Evolutionary conservation across 2,888 invertebrate genomes (phyloP).

Genomic region (Helleia helle): DNA sequence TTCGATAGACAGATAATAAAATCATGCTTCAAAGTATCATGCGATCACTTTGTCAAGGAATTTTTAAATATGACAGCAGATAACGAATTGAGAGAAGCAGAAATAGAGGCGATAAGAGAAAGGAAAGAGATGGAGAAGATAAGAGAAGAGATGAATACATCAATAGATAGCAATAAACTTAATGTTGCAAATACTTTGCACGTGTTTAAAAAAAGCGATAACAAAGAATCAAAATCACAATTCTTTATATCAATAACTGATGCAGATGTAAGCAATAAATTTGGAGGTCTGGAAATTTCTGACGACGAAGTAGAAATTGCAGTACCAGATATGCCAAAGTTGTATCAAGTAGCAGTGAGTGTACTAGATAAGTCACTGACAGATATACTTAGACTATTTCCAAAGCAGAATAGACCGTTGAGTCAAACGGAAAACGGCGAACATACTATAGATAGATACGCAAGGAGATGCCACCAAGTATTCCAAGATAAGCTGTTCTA

Average conservation of each 20-base stretch:
- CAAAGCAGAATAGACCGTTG: slow-evolving; percentile 59
- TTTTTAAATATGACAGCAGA: slow-evolving; percentile 43
- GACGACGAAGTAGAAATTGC: slow-evolving; percentile 50
- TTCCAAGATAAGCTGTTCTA: slow-evolving; percentile 66
- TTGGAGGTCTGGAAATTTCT: slow-evolving; percentile 51
- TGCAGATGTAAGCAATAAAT: slow-evolving; percentile 42
- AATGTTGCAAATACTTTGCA: slow-evolving; percentile 54
- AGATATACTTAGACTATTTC: slow-evolving; percentile 54
- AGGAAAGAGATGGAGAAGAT: slow-evolving; percentile 35
- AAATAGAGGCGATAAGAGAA: slow-evolving; percentile 42
- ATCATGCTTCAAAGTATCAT: slow-evolving; percentile 63
- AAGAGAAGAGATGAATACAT: slow-evolving; percentile 48
- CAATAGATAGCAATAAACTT: slow-evolving; percentile 57
- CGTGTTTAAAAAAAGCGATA: slow-evolving; percentile 58
- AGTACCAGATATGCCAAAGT: slow-evolving; percentile 47
- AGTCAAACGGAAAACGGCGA: slow-evolving; percentile 64
- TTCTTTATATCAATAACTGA: slow-evolving; percentile 63
- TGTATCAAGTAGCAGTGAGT: slow-evolving; percentile 40
- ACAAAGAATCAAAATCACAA: slow-evolving; percentile 60
- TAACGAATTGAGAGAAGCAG: slow-evolving; percentile 49
- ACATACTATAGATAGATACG: slow-evolving; percentile 62
- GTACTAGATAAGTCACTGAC: slow-evolving; percentile 51
- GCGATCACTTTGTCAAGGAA: slow-evolving; percentile 59
- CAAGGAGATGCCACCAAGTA: slow-evolving; percentile 61
- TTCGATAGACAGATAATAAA: slow-evolving; percentile 67